Base-by-base conservation (phyloP, 2,888 invertebrate genomes). In the Stenolophus ochropezus region DNA sequence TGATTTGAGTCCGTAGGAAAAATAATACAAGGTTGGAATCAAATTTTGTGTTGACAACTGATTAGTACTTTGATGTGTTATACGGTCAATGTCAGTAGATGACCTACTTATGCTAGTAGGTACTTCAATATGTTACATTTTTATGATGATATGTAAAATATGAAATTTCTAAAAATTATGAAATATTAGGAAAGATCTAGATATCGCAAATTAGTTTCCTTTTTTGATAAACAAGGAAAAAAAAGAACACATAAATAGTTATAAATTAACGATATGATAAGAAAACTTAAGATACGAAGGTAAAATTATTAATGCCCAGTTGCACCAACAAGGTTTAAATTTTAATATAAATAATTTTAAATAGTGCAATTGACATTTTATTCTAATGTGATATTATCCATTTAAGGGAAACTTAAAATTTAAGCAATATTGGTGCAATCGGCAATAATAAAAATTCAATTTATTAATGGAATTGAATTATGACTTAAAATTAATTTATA, bases 1-100 rank as follows among this genome's bases (percentile, higher is more conserved):
- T 61, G 61, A 61, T 61, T 61, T 56, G 23, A 23, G 21, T 56
- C 20, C 25, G n/a, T 25, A 61, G 61, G 61, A 61, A 61, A 61
- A 61, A 61, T 61, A 4, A 14, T 8, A 61, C 61, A 61, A 61
- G 61, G 61, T 14, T 25, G 11, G n/a, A 23, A 4, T 61, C n/a
- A 21, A 58, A 58, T 21, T 61, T 61, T 58, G 21, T 58, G 8
- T 58, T 61, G 2, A 8, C 61, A 23, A 14, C 25, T 61, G 25
- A 61, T 25, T 51, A 16, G n/a, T 5, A 49, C n/a, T 58, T 58
- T 53, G 53, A 53, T 0, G 20, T 20, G 6, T 53, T 53, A 14
- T 58, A 0, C 8, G 58, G 58, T 58, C 58, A 61, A 21, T 61
- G 61, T 61, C 23, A 61, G 0, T 25, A 61, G n/a, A 25, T 61